Conservation (phyloP, 2,888 invertebrate genomes). For the Sarcophaga carnaria region DNA sequence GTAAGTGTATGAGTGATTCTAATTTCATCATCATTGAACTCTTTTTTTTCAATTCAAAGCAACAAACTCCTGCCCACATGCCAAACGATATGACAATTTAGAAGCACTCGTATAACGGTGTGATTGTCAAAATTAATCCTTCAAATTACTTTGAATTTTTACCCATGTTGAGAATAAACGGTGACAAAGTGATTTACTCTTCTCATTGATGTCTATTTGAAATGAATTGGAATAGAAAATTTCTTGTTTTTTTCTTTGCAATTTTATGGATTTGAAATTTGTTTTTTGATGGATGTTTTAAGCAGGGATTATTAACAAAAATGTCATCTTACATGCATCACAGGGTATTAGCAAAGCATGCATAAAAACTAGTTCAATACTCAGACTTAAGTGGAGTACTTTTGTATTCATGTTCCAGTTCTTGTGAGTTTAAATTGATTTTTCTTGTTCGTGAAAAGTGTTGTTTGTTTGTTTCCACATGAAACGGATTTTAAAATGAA, state of each 20-base stretch:
- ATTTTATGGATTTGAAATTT: slow-evolving; percentile 9
- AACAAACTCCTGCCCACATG: slow-evolving; percentile 56
- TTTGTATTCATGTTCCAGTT: slow-evolving; percentile 24
- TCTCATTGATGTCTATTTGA: too few species aligned
- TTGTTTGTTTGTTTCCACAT: not conserved
- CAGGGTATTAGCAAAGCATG: slow-evolving; percentile 21
- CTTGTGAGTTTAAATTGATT: slow-evolving; percentile 51
- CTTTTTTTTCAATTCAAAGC: slow-evolving; percentile 27
- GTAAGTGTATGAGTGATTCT: not conserved
- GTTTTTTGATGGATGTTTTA: not conserved
- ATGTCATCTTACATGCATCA: slow-evolving; percentile 38
- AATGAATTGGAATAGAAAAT: too few species aligned
- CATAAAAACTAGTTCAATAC: slow-evolving; percentile 4
- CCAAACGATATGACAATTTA: slow-evolving; percentile 50
- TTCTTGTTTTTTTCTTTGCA: too few species aligned
- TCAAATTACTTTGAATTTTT: slow-evolving; percentile 5
- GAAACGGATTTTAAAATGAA: not conserved
- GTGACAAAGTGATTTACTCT: too few species aligned
- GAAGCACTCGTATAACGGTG: slow-evolving; percentile 22
- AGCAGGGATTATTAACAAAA: slow-evolving; percentile 47
- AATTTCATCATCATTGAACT: slow-evolving; percentile 23
- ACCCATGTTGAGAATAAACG: not conserved
- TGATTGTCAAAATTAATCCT: slow-evolving; percentile 67
- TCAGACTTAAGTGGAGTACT: not conserved
- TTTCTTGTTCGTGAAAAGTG: slow-evolving; percentile 43